A percentile compares a stretch with the other conserved stretches of the same genome.
These are phyloP conservation scores for Rattus norvegicus DNA, from an alignment of 2,113 vertebrate genomes.

Conservation along the genomic window DNA sequence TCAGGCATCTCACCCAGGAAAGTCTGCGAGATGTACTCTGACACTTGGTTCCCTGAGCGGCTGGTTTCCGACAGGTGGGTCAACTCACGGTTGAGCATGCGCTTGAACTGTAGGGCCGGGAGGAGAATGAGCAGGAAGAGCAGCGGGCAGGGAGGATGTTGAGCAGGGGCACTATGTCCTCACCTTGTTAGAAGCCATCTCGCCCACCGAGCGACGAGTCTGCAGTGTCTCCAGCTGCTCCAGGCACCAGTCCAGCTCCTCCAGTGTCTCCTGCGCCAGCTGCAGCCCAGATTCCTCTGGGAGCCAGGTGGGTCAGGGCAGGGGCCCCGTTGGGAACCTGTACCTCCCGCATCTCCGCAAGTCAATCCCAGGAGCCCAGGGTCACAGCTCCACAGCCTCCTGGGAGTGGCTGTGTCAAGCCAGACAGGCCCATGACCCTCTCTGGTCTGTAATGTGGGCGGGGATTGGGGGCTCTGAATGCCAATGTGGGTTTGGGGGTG, in stretches of 20 bases:
- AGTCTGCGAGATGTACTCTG: conserved; percentile 93
- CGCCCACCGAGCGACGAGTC: conserved; percentile 88
- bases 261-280: conserved; percentile 93
- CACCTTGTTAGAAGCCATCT: conserved; percentile 90
- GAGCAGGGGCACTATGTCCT: not conserved
- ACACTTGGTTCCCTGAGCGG: conserved; percentile 96
- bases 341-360: not conserved
- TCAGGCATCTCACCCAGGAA: conserved; percentile 69
- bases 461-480: not conserved
- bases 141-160: not conserved
- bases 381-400: not conserved
- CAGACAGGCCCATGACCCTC: not conserved
- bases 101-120: conserved; percentile 89
- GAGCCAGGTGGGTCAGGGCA: conserved; percentile 52
- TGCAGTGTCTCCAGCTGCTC: conserved; percentile 96
- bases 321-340: not conserved
- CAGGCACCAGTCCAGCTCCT: conserved; percentile 98
- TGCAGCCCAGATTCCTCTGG: conserved; percentile 93
- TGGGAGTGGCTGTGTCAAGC: not conserved
- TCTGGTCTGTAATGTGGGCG: not conserved
- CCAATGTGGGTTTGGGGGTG: not conserved
- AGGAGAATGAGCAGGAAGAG: not conserved
- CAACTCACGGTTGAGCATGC: conserved; percentile 96
- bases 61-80: conserved; percentile 95
- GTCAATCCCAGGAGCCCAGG: not conserved